Evolutionary conservation across 2,888 invertebrate species (phyloP).

Genomic region (Idaea biselata): DNA sequence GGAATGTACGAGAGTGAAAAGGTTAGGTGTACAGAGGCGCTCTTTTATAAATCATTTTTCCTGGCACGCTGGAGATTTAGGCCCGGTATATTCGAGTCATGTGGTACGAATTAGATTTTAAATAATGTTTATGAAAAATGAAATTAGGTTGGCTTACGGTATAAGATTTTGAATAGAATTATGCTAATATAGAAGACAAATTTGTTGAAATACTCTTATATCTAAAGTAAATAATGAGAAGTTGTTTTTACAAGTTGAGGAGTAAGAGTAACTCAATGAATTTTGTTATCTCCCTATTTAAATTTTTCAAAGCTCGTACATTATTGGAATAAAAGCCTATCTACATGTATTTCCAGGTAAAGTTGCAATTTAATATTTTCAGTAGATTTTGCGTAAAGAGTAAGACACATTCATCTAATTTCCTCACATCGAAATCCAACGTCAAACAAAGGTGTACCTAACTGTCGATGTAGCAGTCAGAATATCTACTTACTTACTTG

Average conservation of each 20-base stretch:
- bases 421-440: no score
- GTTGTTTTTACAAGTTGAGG: background rate
- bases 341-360: no score
- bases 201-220: background rate
- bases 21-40: slow-evolving; percentile 43
- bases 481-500: no score
- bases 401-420: no score
- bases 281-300: no score
- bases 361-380: no score
- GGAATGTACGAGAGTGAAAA: slow-evolving; percentile 33
- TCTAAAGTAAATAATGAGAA: background rate
- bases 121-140: slow-evolving; percentile 8
- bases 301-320: no score
- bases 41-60: slow-evolving; percentile 79
- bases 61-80: slow-evolving; percentile 63
- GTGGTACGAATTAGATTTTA: slow-evolving; percentile 26
- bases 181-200: background rate
- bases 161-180: slow-evolving; percentile 2
- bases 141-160: slow-evolving; percentile 11
- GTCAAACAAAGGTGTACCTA: no score
- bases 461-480: no score
- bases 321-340: no score
- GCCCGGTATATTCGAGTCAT: slow-evolving; percentile 42
- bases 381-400: no score
- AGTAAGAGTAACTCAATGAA: background rate